phyloP scores from a whole-genome alignment of 2,797 vertebrate species.

The Typhlichthys subterraneus region DNA sequence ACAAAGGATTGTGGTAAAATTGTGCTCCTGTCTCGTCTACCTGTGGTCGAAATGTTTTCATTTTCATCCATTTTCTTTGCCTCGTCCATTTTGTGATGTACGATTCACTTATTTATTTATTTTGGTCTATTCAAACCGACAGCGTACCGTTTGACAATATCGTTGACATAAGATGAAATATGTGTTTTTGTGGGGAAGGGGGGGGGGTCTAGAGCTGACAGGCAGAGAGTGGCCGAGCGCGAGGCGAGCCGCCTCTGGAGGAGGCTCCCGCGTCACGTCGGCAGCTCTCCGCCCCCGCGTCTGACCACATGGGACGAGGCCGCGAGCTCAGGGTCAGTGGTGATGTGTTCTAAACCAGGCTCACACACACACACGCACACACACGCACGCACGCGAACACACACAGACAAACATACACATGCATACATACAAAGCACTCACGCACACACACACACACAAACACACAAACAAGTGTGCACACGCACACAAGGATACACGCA shows the following conservation, averaged over 20 bases:
- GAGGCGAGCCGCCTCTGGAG: conserved; percentile 75
- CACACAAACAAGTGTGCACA: conserved; percentile 25
- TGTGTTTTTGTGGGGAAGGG: background rate
- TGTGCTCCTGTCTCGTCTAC: too few relatives aligned
- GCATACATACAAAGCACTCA: too few relatives aligned
- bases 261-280: conserved; percentile 72
- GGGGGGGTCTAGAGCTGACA: conserved; percentile 68
- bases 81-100: too few relatives aligned
- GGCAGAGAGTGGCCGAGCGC: conserved; percentile 67
- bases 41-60: too few relatives aligned
- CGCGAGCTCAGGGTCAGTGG: conserved; percentile 67
- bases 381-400: background rate
- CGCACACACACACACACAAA: background rate
- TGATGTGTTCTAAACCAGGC: conserved; percentile 43
- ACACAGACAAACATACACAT: background rate
- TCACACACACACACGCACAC: conserved; percentile 15
- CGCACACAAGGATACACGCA: too few relatives aligned
- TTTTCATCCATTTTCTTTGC: too few relatives aligned
- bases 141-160: conserved; percentile 50
- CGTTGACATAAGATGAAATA: conserved; percentile 50
- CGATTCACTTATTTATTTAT: too few relatives aligned
- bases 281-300: conserved; percentile 57
- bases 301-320: conserved; percentile 72
- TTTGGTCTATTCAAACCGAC: background rate
- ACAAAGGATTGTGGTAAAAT: too few relatives aligned